A percentile compares a stretch with the other conserved stretches of the same genome.
Evolutionary conservation across 2,113 vertebrate species (phyloP).

Genomic region (Rynchops niger): DNA sequence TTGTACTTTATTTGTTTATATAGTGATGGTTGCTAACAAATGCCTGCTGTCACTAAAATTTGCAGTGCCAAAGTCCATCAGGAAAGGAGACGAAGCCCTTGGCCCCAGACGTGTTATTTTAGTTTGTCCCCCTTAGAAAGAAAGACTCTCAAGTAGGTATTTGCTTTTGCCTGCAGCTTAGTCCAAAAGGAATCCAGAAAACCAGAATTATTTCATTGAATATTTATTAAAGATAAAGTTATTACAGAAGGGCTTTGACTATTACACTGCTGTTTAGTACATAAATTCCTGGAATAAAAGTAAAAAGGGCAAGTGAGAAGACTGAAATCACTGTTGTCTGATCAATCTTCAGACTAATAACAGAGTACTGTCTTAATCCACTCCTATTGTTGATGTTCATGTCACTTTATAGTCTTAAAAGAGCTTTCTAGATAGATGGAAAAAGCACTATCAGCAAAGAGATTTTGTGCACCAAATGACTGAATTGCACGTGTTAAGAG

Average conservation of each 20-base stretch:
- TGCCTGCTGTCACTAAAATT: background rate
- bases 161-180: background rate
- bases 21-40: background rate
- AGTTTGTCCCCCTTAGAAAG: background rate
- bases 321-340: background rate
- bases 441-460: background rate
- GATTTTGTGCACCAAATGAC: too few relatives aligned
- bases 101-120: background rate
- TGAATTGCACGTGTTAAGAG: accelerated
- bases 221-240: background rate
- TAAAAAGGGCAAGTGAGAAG: background rate
- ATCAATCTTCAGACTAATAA: background rate
- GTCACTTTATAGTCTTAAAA: background rate
- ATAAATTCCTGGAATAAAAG: background rate
- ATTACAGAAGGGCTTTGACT: background rate
- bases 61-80: background rate
- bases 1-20: background rate
- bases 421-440: background rate
- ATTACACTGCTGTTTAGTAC: background rate
- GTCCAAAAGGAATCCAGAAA: background rate
- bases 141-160: background rate
- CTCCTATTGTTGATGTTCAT: background rate
- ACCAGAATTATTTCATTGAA: background rate
- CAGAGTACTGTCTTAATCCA: background rate
- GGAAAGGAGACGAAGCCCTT: background rate